These are phyloP conservation scores for Emys orbicularis DNA, from an alignment of 2,797 vertebrate genomes.

Conservation along the genomic window DNA sequence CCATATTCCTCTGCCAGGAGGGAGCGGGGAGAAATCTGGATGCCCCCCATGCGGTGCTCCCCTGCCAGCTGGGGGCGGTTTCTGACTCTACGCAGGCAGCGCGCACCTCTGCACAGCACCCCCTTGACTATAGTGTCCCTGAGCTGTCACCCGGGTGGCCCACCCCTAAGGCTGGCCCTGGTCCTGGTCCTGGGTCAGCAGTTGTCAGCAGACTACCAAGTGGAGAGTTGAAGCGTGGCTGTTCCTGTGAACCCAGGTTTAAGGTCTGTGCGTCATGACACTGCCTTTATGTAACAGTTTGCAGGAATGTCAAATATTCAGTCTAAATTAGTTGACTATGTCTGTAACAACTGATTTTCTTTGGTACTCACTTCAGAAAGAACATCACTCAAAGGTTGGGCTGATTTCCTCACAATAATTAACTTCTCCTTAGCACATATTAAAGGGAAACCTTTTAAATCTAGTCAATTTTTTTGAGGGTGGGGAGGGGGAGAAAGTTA, in stretches of 20 bases:
- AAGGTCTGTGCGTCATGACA: neutral
- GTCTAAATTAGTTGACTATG: neutral
- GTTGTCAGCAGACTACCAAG: neutral
- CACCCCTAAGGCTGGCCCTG: too few relatives aligned
- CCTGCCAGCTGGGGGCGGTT: too few relatives aligned
- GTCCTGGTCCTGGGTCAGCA: neutral
- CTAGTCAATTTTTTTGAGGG: neutral
- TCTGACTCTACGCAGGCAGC: too few relatives aligned
- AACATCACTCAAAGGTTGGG: neutral
- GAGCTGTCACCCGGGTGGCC: too few relatives aligned
- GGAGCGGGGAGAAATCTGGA: too few relatives aligned
- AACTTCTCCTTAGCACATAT: neutral
- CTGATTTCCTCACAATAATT: neutral
- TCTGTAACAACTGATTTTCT: neutral
- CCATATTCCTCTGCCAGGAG: too few relatives aligned
- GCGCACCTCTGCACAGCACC: too few relatives aligned
- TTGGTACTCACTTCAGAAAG: neutral
- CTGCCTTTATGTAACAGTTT: neutral
- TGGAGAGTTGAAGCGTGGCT: neutral
- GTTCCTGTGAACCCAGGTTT: neutral
- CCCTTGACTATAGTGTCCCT: too few relatives aligned
- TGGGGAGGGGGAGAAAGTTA: neutral
- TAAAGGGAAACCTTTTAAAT: neutral
- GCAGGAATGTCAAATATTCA: neutral
- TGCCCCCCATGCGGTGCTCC: too few relatives aligned